Conservation (phyloP, 2,797 vertebrate genomes). For the Lepus townsendii region DNA sequence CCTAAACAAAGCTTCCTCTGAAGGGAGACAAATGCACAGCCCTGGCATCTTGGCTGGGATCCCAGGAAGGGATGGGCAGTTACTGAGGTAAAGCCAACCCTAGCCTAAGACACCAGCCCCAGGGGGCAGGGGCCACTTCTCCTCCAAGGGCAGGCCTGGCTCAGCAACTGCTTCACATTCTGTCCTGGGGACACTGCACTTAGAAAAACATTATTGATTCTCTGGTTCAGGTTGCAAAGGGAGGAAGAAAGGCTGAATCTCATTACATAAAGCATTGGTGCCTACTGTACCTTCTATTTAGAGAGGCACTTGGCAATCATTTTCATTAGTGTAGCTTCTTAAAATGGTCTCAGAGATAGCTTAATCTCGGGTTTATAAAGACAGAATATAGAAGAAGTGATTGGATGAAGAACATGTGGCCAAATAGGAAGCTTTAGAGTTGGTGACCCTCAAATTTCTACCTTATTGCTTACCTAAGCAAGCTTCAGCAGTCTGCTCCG, state of each 20-base stretch:
- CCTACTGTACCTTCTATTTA: background rate
- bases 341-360: background rate
- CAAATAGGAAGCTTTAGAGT: background rate
- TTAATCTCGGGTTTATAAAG: background rate
- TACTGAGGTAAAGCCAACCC: background rate
- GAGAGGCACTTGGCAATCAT: conserved; percentile 33
- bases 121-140: background rate
- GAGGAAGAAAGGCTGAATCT: conserved; percentile 46
- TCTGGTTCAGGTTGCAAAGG: conserved; percentile 3
- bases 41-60: conserved; percentile 69
- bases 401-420: background rate
- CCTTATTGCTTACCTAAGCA: background rate
- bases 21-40: conserved; percentile 67
- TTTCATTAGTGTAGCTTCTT: conserved; percentile 40
- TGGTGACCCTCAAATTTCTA: background rate
- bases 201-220: conserved; percentile 58
- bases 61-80: conserved; percentile 66
- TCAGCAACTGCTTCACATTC: background rate
- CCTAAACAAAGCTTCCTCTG: conserved; percentile 68
- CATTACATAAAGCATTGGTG: background rate
- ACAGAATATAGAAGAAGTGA: background rate
- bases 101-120: background rate
- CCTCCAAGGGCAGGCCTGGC: background rate
- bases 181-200: conserved; percentile 23
- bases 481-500: background rate